Percentiles rank a stretch among this genome's conserved stretches.
phyloP scores from a whole-genome alignment of 2,888 invertebrate species.

The Morpho helenor region DNA sequence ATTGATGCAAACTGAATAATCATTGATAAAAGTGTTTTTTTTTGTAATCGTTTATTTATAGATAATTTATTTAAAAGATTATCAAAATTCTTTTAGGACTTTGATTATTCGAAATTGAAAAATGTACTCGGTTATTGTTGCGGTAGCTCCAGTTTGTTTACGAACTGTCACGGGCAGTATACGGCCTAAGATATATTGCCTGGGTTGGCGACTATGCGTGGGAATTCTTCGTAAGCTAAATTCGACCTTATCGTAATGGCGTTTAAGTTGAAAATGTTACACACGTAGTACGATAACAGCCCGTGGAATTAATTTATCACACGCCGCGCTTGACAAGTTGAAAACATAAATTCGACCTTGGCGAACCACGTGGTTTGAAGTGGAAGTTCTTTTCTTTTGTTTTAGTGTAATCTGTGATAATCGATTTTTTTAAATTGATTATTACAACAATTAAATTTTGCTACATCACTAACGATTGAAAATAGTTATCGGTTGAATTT shows the following conservation, averaged over 20 bases:
- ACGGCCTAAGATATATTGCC: slow-evolving; percentile 80
- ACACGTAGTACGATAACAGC: slow-evolving; percentile 58
- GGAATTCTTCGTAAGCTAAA: slow-evolving; percentile 43
- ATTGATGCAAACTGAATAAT: slow-evolving; percentile 7
- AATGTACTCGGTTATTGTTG: slow-evolving; percentile 58
- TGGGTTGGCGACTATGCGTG: slow-evolving; percentile 79
- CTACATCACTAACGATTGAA: slow-evolving; percentile 4
- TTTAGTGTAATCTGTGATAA: slow-evolving; percentile 29
- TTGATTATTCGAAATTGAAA: slow-evolving; percentile 1
- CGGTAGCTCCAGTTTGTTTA: slow-evolving; percentile 80
- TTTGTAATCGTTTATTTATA: no score
- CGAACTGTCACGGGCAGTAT: slow-evolving; percentile 80
- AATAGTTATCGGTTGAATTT: no score
- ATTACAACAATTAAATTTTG: not conserved
- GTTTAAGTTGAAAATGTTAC: slow-evolving; percentile 39
- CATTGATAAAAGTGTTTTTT: slow-evolving; percentile 5
- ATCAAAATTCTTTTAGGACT: no score
- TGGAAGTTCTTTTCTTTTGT: slow-evolving; percentile 50
- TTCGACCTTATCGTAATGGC: slow-evolving; percentile 29
- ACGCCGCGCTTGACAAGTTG: slow-evolving; percentile 80
- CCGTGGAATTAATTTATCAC: slow-evolving; percentile 80
- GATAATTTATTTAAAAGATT: no score
- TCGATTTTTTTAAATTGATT: slow-evolving; percentile 29
- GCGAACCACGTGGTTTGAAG: slow-evolving; percentile 74
- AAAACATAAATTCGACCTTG: slow-evolving; percentile 81